Evolutionary conservation across 2,113 vertebrate genomes (phyloP).

Genomic region (Mystacornis crossleyi): DNA sequence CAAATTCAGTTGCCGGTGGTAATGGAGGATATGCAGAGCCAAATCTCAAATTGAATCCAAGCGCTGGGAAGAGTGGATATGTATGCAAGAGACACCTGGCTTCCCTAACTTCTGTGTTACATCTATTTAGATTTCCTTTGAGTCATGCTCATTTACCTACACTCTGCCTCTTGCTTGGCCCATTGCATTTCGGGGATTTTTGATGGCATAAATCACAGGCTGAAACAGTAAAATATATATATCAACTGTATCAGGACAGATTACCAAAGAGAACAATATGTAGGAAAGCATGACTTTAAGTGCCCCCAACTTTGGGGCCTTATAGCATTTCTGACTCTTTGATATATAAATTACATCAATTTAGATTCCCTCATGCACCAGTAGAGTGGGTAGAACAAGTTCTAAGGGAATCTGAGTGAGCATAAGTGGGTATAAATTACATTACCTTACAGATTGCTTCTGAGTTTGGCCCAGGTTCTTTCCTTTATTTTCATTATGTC

Average conservation of each 20-base stretch:
- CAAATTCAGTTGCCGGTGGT: neutral
- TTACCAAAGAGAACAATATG: neutral
- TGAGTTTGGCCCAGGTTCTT: constrained; percentile 59
- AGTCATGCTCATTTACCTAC: neutral
- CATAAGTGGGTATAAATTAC: constrained; percentile 56
- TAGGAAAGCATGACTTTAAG: neutral
- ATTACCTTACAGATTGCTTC: constrained; percentile 54
- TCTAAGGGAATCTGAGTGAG: constrained; percentile 42
- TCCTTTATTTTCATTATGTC: constrained; percentile 66
- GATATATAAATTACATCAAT: constrained; percentile 41
- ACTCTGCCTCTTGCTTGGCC: neutral
- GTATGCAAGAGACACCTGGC: neutral
- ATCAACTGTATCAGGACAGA: too few relatives aligned
- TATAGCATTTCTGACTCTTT: neutral
- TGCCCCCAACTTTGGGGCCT: neutral
- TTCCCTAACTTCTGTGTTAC: neutral
- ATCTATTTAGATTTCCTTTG: neutral
- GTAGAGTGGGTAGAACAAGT: constrained; percentile 16
- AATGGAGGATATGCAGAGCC: neutral
- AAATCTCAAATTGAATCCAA: neutral
- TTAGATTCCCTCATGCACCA: constrained; percentile 34
- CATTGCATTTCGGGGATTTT: neutral
- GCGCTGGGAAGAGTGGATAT: neutral
- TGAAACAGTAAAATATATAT: neutral
- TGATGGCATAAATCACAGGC: neutral